A percentile compares a stretch with the other conserved stretches of the same genome.
Evolutionary conservation across 2,888 invertebrate genomes (phyloP).

Genomic region (Proisotoma minuta): DNA sequence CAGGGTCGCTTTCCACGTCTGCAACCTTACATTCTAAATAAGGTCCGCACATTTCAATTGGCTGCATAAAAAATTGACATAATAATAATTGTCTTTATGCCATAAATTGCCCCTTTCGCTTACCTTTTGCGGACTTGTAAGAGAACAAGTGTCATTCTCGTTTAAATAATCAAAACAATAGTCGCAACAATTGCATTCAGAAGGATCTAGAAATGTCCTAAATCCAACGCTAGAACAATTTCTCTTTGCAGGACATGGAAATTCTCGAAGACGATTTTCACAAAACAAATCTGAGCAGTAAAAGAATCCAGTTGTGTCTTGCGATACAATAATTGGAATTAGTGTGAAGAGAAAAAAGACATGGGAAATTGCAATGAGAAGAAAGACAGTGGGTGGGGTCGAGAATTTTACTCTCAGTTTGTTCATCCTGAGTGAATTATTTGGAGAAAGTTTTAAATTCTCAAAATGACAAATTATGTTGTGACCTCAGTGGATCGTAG

Average conservation of each 20-base stretch:
- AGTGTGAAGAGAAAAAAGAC: background rate
- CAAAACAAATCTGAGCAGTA: constrained; percentile 31
- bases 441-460: no score
- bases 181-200: constrained; percentile 42
- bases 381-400: no score
- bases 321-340: background rate
- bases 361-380: no score
- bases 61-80: background rate
- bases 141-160: constrained; percentile 32
- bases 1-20: constrained; percentile 4
- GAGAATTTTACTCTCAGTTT: no score
- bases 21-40: constrained; percentile 28
- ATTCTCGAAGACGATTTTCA: constrained; percentile 13
- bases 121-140: constrained; percentile 14
- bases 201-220: constrained; percentile 39
- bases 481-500: no score
- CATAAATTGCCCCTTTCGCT: no score
- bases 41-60: constrained; percentile 42
- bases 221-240: constrained; percentile 41
- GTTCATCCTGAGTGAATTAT: no score
- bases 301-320: constrained; percentile 9
- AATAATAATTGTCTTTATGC: background rate
- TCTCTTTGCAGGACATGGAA: constrained; percentile 21
- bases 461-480: no score
- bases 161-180: constrained; percentile 43